Evolutionary conservation across 2,888 invertebrate genomes (phyloP), one percentile per base, ranked within the genome.

Genomic region (Branchipolynoe longqiensis): DNA sequence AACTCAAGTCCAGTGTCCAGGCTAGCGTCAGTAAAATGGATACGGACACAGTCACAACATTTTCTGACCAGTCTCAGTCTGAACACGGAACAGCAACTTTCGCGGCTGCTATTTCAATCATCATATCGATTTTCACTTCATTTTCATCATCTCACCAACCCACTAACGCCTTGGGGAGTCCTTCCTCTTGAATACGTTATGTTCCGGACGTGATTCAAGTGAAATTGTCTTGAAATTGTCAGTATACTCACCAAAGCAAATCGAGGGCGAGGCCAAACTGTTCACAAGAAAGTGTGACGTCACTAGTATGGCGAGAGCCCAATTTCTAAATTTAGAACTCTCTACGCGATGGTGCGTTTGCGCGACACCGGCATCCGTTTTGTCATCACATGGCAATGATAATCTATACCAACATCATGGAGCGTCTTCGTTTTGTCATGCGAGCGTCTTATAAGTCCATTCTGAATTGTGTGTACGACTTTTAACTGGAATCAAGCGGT

Each of bases 11-110:
- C n/a, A n/a, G n/a, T n/a, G n/a, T n/a, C 25, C 56, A 56, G 56
- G 3, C n/a, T 1, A 62, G 62, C 62, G 62, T 62, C 62, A 25
- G 62, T 62, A 25, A 62, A 56, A n/a, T 56, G n/a, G 18, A 56
- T 1, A 25, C n/a, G 36, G 69, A 69, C 69, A 69, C 69, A 31
- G 69, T 69, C 69, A 69, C 69, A 69, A 69, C 69, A 33, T 69
- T 69, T 69, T 36, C 36, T 36, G 69, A 69, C 69, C 69, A 69
- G 69, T 38, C 69, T 8, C 69, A 69, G 69, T 38, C 69, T 8
- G 69, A 69, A 69, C 69, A 38, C 69, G 69, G 69, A 69, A 69
- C 69, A 62, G 62, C 31, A 69, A 36, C 36, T 69, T 69, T 69
- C 12, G 36, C 38, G 36, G 69, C 36, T 69, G 69, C 38, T 36